A percentile compares a stretch with the other conserved stretches of the same genome.
These are phyloP conservation scores for Nothocercus nigrocapillus DNA, from an alignment of 2,113 vertebrate species.

Conservation along the genomic window DNA sequence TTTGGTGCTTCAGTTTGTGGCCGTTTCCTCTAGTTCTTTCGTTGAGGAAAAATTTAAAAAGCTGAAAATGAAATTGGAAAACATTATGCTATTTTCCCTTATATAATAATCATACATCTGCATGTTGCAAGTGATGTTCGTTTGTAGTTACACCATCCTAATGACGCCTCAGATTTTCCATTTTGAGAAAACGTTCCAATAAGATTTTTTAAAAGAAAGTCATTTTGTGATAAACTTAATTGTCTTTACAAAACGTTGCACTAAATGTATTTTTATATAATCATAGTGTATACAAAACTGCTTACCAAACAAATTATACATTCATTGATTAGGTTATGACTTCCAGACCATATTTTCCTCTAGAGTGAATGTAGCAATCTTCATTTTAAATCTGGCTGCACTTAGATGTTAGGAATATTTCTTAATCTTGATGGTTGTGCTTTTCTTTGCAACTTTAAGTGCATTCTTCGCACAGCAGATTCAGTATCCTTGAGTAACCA, in stretches of 20 bases:
- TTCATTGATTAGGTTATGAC: neutral
- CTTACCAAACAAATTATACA: neutral
- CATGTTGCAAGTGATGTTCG: neutral
- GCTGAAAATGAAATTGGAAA: neutral
- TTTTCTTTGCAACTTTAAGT: neutral
- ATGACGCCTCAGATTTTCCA: neutral
- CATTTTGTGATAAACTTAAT: neutral
- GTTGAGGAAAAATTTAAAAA: neutral
- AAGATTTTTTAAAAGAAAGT: neutral
- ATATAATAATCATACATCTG: neutral
- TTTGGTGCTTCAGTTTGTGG: too few relatives aligned
- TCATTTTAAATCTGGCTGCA: neutral
- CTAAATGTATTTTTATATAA: neutral
- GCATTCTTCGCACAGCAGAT: neutral
- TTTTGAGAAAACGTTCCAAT: neutral
- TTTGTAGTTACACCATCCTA: neutral
- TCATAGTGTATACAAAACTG: neutral
- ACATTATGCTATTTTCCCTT: neutral
- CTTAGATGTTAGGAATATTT: neutral
- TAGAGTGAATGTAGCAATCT: neutral
- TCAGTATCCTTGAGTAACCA: constrained; percentile 2
- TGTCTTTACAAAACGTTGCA: neutral
- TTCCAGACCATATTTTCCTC: neutral
- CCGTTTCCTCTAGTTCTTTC: too few relatives aligned
- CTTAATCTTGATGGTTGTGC: neutral